Base-by-base conservation (phyloP, 2,113 vertebrate species). In the Melierax canorus region DNA sequence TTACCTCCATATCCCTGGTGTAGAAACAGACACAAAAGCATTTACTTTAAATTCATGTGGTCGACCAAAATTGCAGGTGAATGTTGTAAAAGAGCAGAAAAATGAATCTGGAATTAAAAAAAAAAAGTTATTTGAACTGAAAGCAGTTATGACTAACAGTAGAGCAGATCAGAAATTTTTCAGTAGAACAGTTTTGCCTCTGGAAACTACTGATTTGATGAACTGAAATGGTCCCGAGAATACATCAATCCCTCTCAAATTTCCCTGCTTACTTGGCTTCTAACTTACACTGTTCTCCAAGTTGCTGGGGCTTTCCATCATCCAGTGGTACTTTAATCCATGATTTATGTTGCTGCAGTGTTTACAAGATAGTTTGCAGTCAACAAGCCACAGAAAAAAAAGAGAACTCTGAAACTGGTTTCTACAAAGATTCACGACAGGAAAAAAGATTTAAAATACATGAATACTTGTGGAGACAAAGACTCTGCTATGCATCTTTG, bases 1-100 rank as follows among this genome's bases (percentile, higher is more conserved):
- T 98, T 97, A 58, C 99, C 99, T 21, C 96, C 97, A 94, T 99
- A 99, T 96, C 99, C 99, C 99, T 99, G 91, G 94, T 92, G 53
- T 66, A 88, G 87, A 91, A 94, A 96, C 90, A 98, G 72, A 97
- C 45, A 97, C 36, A 97, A 90, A 88, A 88, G 5, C 30, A 58
- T 94, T 81, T 59, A 39, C 45, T 97, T 96, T 88, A 93, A 83
- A 63, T 94, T 86, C 46, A 84, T 41, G 29, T 39, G 15, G 86
- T 90, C 2, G 16, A 75, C 19, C 53, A 68, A 62, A 82, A 86
- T 20, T 79, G 80, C 80, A 92, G 34, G 30, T 91, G 64, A 88
- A 86, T 53, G 26, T 92, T 72, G 67, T 94, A 91, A 66, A 90
- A 88, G 45, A 88, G 36, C 32, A 66, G 43, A 90, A 92, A 84